These are phyloP conservation scores for Actinernus sp. DNA, from an alignment of 92 coral and sea anemone species.

Conservation along the genomic window DNA sequence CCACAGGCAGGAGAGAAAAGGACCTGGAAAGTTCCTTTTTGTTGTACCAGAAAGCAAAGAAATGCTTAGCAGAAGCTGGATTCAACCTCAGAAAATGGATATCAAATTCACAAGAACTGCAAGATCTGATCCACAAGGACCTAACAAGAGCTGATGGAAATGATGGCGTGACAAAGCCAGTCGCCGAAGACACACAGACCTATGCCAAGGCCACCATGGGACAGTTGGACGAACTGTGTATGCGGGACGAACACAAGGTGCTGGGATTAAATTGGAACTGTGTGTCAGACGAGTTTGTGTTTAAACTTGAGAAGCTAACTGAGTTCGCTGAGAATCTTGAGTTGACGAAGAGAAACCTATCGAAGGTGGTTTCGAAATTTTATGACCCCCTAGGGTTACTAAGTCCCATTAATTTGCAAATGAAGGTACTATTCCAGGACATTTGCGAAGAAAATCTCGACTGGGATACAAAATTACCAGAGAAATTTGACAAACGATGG, in stretches of 20 bases:
- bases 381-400: slow-evolving; percentile 62
- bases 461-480: slow-evolving; percentile 19
- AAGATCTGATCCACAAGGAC: background rate
- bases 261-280: slow-evolving; percentile 61
- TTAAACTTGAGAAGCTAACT: slow-evolving; percentile 21
- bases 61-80: background rate
- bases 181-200: slow-evolving; percentile 19
- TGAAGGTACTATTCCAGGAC: slow-evolving; percentile 49
- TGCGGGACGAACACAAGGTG: slow-evolving; percentile 41
- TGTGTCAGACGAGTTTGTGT: slow-evolving; percentile 25
- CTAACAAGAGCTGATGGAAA: background rate
- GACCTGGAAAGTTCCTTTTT: no score
- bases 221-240: slow-evolving; percentile 31
- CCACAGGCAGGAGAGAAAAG: no score
- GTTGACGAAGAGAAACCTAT: slow-evolving; percentile 51
- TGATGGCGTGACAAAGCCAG: background rate
- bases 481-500: background rate
- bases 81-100: background rate
- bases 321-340: slow-evolving; percentile 23
- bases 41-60: background rate
- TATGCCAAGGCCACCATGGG: slow-evolving; percentile 56
- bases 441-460: slow-evolving; percentile 34
- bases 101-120: background rate
- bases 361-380: slow-evolving; percentile 46
- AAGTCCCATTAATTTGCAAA: slow-evolving; percentile 40